Evolutionary conservation across 1,140 invertebrate genomes (phyloP), one percentile per base, ranked within the genome.

Genomic region (Pogonomyrmex barbatus): DNA sequence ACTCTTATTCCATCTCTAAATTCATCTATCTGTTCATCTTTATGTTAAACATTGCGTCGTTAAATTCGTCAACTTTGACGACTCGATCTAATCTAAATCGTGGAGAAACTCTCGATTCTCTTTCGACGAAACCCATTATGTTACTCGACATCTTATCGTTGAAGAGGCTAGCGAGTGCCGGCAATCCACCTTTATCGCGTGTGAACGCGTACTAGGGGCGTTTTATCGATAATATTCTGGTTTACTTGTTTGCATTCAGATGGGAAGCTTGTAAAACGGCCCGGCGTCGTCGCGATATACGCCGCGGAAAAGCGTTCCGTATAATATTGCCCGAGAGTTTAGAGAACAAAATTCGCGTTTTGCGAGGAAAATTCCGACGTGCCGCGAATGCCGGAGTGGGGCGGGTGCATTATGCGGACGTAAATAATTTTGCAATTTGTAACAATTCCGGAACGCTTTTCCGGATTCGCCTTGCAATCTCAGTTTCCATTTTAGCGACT

Each of bases 11-110:
- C 24, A 39, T 36, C 12, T 10, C 70, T 45, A 36, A 62, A 60
- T 81, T 83, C 17, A n/a, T 63, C 24, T 52, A 33, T 10, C 70
- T 77, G n/a, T 47, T 45, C 8, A 54, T 50, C 14, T 42, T 8
- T 2, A 30, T 30, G 10, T 54, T 39, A 42, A 33, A 39, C 77
- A 56, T 39, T 54, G 50, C 75, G 36, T 36, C 45, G 39, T 45
- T 60, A 24, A 81, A 87, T 24, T 47, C 4, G 36, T 62, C 73
- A 67, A 77, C 71, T 54, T 70, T 56, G 65, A 63, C 47, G 58
- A 45, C 54, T 85, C 42, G 86, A 89, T 79, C 47, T 76, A 56
- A 88, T 89, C 67, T 89, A 88, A 89, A 88, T 89, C 85, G 86
- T 47, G 70, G 56, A 73, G 52, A 33, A 60, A 8, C 30, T 24